These are phyloP conservation scores for Drosophila fulvimacula DNA, from an alignment of 2,888 invertebrate species.

Conservation along the genomic window DNA sequence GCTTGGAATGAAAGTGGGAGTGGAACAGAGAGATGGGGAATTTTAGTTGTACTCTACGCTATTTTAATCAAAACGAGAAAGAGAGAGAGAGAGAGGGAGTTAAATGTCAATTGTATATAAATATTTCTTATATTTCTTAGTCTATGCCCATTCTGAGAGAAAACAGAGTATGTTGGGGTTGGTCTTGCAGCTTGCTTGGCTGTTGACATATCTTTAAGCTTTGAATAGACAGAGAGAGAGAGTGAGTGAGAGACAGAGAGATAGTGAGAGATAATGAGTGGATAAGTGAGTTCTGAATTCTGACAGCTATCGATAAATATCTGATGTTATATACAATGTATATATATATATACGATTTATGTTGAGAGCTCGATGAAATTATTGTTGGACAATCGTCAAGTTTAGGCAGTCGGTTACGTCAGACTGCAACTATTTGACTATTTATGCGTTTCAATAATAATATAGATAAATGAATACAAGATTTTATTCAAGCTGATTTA, in stretches of 20 bases:
- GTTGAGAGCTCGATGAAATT: neutral
- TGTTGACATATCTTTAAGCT: no score
- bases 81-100: no score
- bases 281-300: neutral
- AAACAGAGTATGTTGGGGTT: neutral
- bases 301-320: neutral
- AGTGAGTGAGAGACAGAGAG: no score
- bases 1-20: neutral
- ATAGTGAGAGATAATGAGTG: no score
- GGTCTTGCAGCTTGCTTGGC: no score
- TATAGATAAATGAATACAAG: neutral
- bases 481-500: neutral
- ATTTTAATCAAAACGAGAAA: no score
- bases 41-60: no score
- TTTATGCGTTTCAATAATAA: neutral
- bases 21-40: neutral
- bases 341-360: neutral
- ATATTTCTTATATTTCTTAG: neutral
- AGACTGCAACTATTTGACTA: conserved; percentile 4
- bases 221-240: no score
- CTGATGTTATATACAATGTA: neutral
- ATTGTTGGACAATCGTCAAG: neutral
- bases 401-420: neutral
- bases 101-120: neutral
- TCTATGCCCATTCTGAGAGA: neutral